Evolutionary conservation across 2,797 vertebrate genomes (phyloP), one percentile per base, ranked within the genome.

Genomic region (Oryzias dopingdopingensis): DNA sequence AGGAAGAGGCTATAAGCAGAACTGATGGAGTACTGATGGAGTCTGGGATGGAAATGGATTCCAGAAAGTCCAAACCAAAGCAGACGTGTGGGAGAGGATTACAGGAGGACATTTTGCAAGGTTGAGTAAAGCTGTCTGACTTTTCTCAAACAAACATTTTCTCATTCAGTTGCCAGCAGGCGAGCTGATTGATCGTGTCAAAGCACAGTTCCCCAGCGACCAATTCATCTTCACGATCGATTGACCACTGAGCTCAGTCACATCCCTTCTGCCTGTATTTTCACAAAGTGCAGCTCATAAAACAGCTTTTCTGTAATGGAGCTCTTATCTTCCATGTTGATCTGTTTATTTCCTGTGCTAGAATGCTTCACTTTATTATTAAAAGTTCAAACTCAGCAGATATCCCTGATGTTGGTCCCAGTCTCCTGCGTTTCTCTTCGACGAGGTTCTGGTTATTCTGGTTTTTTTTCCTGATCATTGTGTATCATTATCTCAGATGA

Each of bases 381-480:
- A 54, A 41, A 60, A 67, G 29, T 53, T 61, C 52, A 49, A 49
- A 70, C 26, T 73, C 82, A 72, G 74, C 76, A 72, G 56, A 68
- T 59, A 43, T 48, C 42, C 42, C n/a, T 18, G 56, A 42, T 74
- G 86, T 85, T 13, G 81, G 89, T 81, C 63, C 15, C 22, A 7
- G 2, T 2, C 48, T 37, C 4, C 8, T 62, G 64, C 42, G 16
- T n/a, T 1, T 69, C 59, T 57, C 58, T 48, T 23, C 20, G 24
- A 43, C 70, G 42, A 70, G 59, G 69, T 37, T 55, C 42, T 53
- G 52, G 37, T 52, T 68, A 54, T 59, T 67, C 10, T 73, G 18
- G 15, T 40, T 42, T 6, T 29, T 58, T 22, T 17, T 63, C 62
- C 61, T 66, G 74, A 74, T 65, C 41, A 55, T 55, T 53, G 50